A percentile compares a stretch with the other conserved stretches of the same genome.
Evolutionary conservation across 2,888 invertebrate genomes (phyloP).

Genomic region (Erebia epiphron): DNA sequence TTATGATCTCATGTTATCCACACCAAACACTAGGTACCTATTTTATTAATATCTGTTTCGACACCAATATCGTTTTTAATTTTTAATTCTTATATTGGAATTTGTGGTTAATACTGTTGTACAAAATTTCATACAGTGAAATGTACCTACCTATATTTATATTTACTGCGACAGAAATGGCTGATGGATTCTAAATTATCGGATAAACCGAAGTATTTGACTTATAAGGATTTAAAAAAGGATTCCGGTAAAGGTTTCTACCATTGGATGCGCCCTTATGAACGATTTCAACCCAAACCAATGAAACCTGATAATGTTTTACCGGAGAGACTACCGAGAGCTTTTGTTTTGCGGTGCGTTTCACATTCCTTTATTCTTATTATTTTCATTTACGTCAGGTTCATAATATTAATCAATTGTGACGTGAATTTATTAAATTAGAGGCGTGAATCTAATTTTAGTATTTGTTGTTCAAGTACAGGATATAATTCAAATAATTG

Average conservation of each 20-base stretch:
- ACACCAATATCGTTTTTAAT: too few species aligned
- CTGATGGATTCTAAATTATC: slow-evolving; percentile 67
- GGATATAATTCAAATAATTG: too few species aligned
- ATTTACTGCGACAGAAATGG: slow-evolving; percentile 64
- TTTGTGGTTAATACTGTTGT: too few species aligned
- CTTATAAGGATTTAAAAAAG: slow-evolving; percentile 63
- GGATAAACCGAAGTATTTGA: slow-evolving; percentile 60
- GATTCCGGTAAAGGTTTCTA: slow-evolving; percentile 72
- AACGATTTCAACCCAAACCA: slow-evolving; percentile 58
- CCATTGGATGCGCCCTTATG: slow-evolving; percentile 77
- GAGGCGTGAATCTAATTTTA: too few species aligned
- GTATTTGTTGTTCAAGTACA: too few species aligned
- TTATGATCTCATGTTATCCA: too few species aligned
- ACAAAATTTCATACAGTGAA: not conserved
- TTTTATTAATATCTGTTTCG: too few species aligned
- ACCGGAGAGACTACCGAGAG: slow-evolving; percentile 63
- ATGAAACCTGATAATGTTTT: slow-evolving; percentile 57
- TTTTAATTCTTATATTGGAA: too few species aligned
- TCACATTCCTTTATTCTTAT: not conserved
- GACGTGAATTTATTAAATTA: too few species aligned
- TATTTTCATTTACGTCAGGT: not conserved
- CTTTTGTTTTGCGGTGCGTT: slow-evolving; percentile 64
- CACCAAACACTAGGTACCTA: too few species aligned
- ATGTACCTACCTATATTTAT: not conserved
- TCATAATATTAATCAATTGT: too few species aligned